A percentile compares a stretch with the other conserved stretches of the same genome.
These are phyloP conservation scores for Eudorcas thomsonii DNA, from an alignment of 2,113 vertebrate genomes.

Conservation along the genomic window DNA sequence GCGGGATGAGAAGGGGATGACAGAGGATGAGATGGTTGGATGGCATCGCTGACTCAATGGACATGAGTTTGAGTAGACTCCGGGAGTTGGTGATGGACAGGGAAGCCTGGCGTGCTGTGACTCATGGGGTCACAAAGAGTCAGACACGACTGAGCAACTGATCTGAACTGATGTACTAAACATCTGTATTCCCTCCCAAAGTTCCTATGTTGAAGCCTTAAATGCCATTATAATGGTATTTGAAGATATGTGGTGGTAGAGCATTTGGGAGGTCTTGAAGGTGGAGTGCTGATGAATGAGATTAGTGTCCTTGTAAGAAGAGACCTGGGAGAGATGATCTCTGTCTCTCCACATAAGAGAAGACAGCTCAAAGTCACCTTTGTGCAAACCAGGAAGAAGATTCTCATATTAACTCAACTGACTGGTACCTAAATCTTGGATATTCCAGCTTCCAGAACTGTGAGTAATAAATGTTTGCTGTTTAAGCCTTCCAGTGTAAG, in stretches of 20 bases:
- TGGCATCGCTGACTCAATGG: too few relatives aligned
- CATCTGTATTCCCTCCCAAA: not conserved
- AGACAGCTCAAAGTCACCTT: not conserved
- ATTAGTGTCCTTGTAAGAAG: not conserved
- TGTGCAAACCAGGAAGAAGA: not conserved
- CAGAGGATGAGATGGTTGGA: too few relatives aligned
- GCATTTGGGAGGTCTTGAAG: not conserved
- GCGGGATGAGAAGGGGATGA: too few relatives aligned
- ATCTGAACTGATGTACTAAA: not conserved
- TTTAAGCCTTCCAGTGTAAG: not conserved
- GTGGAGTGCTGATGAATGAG: not conserved
- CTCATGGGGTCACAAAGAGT: too few relatives aligned
- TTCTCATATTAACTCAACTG: not conserved
- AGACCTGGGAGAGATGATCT: not conserved
- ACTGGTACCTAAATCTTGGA: not conserved
- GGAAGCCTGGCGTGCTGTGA: too few relatives aligned
- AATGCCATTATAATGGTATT: not conserved
- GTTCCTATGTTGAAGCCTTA: not conserved
- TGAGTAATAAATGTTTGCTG: not conserved
- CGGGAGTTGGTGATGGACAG: too few relatives aligned
- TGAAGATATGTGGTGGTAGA: not conserved
- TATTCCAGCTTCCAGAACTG: not conserved
- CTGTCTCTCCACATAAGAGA: not conserved
- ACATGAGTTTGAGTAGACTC: too few relatives aligned
- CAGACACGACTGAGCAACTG: fast-evolving